Evolutionary conservation across 1,140 invertebrate species (phyloP).

Genomic region (Cotesia typhae): DNA sequence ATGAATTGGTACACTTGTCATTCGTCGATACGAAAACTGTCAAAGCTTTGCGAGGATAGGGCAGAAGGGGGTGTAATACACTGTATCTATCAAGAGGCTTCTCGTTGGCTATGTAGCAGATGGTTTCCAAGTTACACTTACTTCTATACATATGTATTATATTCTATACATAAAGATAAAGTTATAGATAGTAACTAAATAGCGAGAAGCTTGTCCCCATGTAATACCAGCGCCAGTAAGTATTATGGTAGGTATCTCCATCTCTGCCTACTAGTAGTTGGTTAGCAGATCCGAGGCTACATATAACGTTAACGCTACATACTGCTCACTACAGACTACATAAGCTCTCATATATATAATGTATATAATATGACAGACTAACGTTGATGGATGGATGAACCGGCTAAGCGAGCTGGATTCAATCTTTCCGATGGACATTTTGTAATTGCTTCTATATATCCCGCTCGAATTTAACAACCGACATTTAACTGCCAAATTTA

Average conservation of each 20-base stretch:
- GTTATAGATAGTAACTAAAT: too few species aligned
- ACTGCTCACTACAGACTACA: constrained; percentile 3
- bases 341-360: constrained; percentile 33
- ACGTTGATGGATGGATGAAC: constrained; percentile 36
- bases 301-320: background rate
- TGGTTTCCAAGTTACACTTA: constrained; percentile 34
- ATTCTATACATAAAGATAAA: background rate
- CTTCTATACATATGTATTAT: background rate
- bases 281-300: constrained; percentile 4
- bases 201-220: constrained; percentile 14
- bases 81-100: constrained; percentile 33
- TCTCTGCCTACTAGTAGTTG: background rate
- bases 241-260: background rate
- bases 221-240: background rate
- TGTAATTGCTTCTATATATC: constrained; percentile 31
- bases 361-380: constrained; percentile 25
- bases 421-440: constrained; percentile 37
- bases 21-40: constrained; percentile 38
- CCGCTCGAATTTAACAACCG: background rate
- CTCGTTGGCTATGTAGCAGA: constrained; percentile 22
- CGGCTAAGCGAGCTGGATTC: constrained; percentile 34
- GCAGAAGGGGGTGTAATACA: constrained; percentile 29
- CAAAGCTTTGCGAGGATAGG: constrained; percentile 18
- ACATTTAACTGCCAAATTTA: too few species aligned
- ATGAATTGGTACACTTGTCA: constrained; percentile 36